phyloP scores from a whole-genome alignment of 2,888 invertebrate genomes.

The Plagiodera versicolora region DNA sequence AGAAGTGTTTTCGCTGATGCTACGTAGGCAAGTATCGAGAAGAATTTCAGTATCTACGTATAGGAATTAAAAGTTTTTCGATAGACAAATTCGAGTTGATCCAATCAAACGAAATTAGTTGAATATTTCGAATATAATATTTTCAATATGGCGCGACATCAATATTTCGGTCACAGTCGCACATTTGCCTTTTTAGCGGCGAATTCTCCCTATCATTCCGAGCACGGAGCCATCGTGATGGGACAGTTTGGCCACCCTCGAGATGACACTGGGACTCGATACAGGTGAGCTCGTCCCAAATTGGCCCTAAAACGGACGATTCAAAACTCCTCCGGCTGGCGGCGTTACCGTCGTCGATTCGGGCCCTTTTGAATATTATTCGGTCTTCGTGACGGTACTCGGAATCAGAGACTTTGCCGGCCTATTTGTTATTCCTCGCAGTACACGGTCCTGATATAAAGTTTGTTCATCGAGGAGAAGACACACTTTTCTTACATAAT shows the following conservation, averaged over 20 bases:
- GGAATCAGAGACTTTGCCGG: background rate
- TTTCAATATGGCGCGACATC: no score
- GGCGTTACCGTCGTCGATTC: constrained; percentile 31
- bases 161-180: background rate
- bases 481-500: no score
- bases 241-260: constrained; percentile 37
- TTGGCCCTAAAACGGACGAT: constrained; percentile 40
- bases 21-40: background rate
- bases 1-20: background rate
- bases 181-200: background rate
- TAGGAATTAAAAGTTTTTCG: no score
- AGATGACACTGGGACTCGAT: constrained; percentile 38
- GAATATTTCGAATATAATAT: no score
- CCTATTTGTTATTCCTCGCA: no score
- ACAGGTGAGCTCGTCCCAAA: constrained; percentile 39
- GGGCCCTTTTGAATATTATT: background rate
- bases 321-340: constrained; percentile 31
- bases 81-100: no score
- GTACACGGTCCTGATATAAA: background rate
- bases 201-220: constrained; percentile 27
- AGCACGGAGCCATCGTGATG: constrained; percentile 35
- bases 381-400: background rate
- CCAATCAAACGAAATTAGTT: no score
- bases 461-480: no score
- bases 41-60: no score